Evolutionary conservation across 2,113 vertebrate species (phyloP), one percentile per base, ranked within the genome.

Genomic region (Calyptommatus sinebrachiatus): DNA sequence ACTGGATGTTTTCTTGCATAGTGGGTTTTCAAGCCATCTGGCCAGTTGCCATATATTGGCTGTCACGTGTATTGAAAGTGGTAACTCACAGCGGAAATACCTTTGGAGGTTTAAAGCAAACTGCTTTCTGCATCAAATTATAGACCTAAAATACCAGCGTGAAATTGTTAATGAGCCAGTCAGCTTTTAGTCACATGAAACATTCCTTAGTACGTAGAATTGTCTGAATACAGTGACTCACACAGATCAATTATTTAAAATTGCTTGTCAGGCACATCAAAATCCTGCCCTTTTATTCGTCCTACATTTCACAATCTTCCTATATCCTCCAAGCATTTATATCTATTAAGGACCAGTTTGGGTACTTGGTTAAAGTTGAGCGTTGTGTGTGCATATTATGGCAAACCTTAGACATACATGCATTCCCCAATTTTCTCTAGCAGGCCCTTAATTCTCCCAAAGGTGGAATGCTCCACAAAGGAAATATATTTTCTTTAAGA

Each of bases 201-300:
- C 35, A 0, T 83, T 90, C 82, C 85, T 82, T 41, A 4, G 35
- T 71, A 35, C 50, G n/a, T 71, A 20, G 88, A 81, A 86, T 70
- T 78, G 62, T 71, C 0, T 0, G 78, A 0, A 78, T 83, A 88
- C 5, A 1, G 71, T 80, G 80, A 82, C 57, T 66, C 78, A 86
- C 35, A 67, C 74, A 1, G 86, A 91, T 88, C 87, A 68, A 74
- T 89, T 79, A 74, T 48, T 85, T 89, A 87, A 50, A 84, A 85
- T 88, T 84, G 88, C 83, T 87, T 91, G 89, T 0, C 85, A 72
- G 50, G 69, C 74, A 46, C 71, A 79, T 73, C 85, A 83, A 78
- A 77, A 78, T 18, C 2, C 62, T 24, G 5, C 26, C 35, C 35
- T 61, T 16, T 57, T 20, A 18, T 20, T 0, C 0, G 26, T n/a